Evolutionary conservation across 1,140 invertebrate genomes (phyloP).

Genomic region (Triops cancriformis): DNA sequence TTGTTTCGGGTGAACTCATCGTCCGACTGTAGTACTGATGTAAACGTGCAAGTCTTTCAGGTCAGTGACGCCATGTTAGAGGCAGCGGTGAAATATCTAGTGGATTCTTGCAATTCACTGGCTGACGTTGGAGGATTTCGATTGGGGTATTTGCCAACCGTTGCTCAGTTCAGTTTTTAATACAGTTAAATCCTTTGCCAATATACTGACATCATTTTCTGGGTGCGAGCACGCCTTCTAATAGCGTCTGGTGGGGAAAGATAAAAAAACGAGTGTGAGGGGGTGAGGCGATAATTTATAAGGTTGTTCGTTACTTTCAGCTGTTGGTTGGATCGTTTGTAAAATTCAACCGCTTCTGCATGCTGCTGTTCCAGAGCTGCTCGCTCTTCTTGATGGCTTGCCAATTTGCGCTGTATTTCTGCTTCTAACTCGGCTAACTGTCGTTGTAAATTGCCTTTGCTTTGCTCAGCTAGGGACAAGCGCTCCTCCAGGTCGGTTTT

Average conservation of each 20-base stretch:
- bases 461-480: conserved; percentile 72
- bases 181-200: background rate
- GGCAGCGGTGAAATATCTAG: background rate
- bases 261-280: conserved; percentile 29
- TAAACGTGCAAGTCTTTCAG: background rate
- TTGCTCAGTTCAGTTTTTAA: background rate
- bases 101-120: background rate
- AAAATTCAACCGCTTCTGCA: conserved; percentile 77
- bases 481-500: conserved; percentile 62
- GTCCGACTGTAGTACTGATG: background rate
- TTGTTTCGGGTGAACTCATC: background rate
- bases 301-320: conserved; percentile 57
- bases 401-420: conserved; percentile 31
- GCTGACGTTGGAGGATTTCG: background rate
- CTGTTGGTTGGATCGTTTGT: conserved; percentile 89
- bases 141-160: background rate
- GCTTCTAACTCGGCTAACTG: conserved; percentile 23
- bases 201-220: conserved; percentile 58
- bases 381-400: conserved; percentile 69
- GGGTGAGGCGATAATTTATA: background rate
- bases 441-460: conserved; percentile 45
- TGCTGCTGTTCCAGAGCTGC: conserved; percentile 84
- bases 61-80: background rate
- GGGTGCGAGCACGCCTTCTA: conserved; percentile 84
- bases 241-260: conserved; percentile 60